Conservation (phyloP, 1,140 invertebrate genomes). For the Drosophila setifemur region DNA sequence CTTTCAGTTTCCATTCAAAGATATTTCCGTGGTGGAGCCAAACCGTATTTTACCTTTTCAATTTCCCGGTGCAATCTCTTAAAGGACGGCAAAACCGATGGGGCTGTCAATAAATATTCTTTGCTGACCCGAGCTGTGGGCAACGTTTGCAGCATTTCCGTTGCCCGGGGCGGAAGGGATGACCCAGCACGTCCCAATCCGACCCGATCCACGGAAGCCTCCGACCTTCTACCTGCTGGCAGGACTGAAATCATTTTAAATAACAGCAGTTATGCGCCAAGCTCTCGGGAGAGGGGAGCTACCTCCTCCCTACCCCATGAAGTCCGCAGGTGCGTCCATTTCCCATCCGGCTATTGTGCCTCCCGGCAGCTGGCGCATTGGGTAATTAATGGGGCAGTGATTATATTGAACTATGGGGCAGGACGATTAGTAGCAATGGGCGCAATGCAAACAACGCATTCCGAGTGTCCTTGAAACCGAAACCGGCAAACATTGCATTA, state of each 20-base stretch:
- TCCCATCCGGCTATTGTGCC: neutral
- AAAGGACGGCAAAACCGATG: too few relatives aligned
- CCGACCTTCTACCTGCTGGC: too few relatives aligned
- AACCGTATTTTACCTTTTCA: too few relatives aligned
- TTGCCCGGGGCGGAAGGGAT: conserved; percentile 25
- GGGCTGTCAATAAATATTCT: conserved; percentile 55
- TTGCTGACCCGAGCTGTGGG: conserved; percentile 18
- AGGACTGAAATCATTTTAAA: conserved; percentile 39
- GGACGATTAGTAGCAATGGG: conserved; percentile 46
- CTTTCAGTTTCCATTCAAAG: too few relatives aligned
- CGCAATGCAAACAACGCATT: conserved; percentile 32
- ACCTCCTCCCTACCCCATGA: too few relatives aligned
- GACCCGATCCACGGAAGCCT: conserved; percentile 1
- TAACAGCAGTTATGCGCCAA: conserved; percentile 18
- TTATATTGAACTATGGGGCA: conserved; percentile 58
- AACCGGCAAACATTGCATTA: conserved; percentile 63
- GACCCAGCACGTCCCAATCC: conserved; percentile 7
- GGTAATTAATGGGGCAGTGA: conserved; percentile 66
- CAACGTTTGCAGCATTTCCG: conserved; percentile 57
- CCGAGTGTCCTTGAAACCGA: conserved; percentile 56
- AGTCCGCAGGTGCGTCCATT: conserved; percentile 2
- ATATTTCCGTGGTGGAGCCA: too few relatives aligned
- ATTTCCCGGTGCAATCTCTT: too few relatives aligned
- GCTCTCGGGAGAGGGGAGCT: too few relatives aligned
- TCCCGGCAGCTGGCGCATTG: conserved; percentile 39